These are phyloP conservation scores for Helicoverpa armigera DNA, from an alignment of 1,140 invertebrate species.

Conservation along the genomic window DNA sequence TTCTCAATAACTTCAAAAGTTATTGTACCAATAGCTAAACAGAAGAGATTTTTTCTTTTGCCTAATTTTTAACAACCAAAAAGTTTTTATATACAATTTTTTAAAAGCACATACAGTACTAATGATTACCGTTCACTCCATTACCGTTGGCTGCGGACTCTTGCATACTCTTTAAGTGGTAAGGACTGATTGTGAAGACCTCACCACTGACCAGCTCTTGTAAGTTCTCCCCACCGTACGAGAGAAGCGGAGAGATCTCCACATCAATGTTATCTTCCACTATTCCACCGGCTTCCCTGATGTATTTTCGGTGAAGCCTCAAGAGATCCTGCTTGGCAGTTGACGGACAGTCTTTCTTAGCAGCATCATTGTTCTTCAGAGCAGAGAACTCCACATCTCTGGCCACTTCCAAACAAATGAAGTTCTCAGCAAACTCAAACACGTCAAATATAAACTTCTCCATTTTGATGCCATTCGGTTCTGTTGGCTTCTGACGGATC, in stretches of 20 bases:
- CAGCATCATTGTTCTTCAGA: constrained; percentile 96
- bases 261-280: constrained; percentile 90
- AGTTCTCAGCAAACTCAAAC: constrained; percentile 96
- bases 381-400: constrained; percentile 98
- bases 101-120: background rate
- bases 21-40: background rate
- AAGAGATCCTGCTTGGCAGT: constrained; percentile 94
- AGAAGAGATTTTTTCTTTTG: background rate
- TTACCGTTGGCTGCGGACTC: constrained; percentile 72
- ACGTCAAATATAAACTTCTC: constrained; percentile 99
- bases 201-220: constrained; percentile 89
- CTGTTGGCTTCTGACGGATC: constrained; percentile 90
- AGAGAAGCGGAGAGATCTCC: constrained; percentile 97
- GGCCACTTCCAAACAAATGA: constrained; percentile 97
- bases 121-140: constrained; percentile 76
- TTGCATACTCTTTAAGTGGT: constrained; percentile 84
- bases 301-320: constrained; percentile 93
- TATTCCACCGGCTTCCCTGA: constrained; percentile 94
- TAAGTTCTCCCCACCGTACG: constrained; percentile 96
- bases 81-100: background rate
- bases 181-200: constrained; percentile 89
- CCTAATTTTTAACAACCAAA: background rate
- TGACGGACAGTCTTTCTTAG: constrained; percentile 95
- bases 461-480: constrained; percentile 98
- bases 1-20: background rate